Percentiles rank a stretch among this genome's conserved stretches.
These are phyloP conservation scores for Enteromius paludinosus DNA, from an alignment of 2,797 vertebrate species.

Conservation along the genomic window DNA sequence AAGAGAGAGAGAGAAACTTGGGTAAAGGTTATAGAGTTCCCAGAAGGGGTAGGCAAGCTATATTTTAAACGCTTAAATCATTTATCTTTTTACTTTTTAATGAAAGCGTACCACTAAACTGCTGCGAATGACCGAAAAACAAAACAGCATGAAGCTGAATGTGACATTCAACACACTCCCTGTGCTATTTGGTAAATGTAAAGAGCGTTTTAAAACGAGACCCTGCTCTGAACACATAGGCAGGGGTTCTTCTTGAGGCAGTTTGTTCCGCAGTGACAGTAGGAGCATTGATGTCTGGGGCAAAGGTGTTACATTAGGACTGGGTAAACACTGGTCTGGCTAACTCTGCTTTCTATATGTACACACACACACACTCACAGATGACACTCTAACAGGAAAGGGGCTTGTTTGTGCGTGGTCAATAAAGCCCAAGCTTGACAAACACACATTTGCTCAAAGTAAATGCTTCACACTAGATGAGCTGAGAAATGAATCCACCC, in stretches of 20 bases:
- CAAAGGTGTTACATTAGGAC: constrained; percentile 78
- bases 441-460: constrained; percentile 78
- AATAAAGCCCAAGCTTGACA: constrained; percentile 81
- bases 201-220: constrained; percentile 25
- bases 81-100: neutral
- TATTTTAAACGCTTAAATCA: neutral
- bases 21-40: neutral
- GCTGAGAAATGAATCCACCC: constrained; percentile 41
- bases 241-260: constrained; percentile 28
- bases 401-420: constrained; percentile 75
- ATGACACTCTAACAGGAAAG: constrained; percentile 75
- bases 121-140: neutral
- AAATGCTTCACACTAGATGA: constrained; percentile 67
- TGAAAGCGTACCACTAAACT: neutral
- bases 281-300: constrained; percentile 76
- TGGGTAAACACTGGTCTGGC: constrained; percentile 75
- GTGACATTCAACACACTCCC: constrained; percentile 6
- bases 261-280: constrained; percentile 71
- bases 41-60: neutral
- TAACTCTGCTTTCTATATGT: constrained; percentile 79
- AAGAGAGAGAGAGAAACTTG: neutral
- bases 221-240: constrained; percentile 22
- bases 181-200: constrained; percentile 28
- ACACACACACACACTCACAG: constrained; percentile 62
- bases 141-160: neutral